phyloP scores from a whole-genome alignment of 2,797 vertebrate genomes.

The Acestrorhynchus altus region DNA sequence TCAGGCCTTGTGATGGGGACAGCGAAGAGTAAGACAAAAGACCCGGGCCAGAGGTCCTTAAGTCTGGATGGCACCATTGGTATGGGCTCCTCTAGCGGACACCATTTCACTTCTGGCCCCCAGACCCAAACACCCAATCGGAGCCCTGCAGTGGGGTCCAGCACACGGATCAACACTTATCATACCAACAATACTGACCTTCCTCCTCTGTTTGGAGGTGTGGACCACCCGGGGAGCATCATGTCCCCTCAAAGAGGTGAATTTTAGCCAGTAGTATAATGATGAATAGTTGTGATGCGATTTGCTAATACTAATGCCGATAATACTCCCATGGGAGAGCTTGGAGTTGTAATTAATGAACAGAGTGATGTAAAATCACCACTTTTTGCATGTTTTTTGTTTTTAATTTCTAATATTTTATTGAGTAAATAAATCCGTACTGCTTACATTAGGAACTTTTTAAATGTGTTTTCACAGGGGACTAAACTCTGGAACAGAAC shows the following conservation, averaged over 20 bases:
- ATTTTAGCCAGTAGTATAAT: not conserved
- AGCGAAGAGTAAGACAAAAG: slow-evolving; percentile 95
- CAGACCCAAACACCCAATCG: slow-evolving; percentile 90
- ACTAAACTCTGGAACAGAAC: too few species aligned
- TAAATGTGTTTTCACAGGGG: too few species aligned
- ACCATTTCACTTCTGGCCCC: slow-evolving; percentile 80
- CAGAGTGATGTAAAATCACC: too few species aligned
- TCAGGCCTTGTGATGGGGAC: slow-evolving; percentile 85
- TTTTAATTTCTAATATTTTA: too few species aligned
- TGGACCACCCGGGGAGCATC: slow-evolving; percentile 86
- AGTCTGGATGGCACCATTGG: slow-evolving; percentile 86
- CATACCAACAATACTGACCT: slow-evolving; percentile 84
- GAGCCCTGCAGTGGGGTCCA: slow-evolving; percentile 80
- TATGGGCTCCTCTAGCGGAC: slow-evolving; percentile 75
- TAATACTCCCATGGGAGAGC: too few species aligned
- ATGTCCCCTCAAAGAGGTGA: slow-evolving; percentile 86
- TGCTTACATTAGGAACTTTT: too few species aligned
- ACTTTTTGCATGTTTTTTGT: too few species aligned
- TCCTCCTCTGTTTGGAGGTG: slow-evolving; percentile 91
- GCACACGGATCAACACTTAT: slow-evolving; percentile 79
- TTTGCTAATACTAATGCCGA: too few species aligned
- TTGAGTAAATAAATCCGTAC: too few species aligned
- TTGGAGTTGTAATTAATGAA: too few species aligned
- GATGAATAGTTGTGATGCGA: too few species aligned
- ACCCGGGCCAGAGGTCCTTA: slow-evolving; percentile 90